Evolutionary conservation across 1,140 invertebrate genomes (phyloP).

Genomic region (Nephila pilipes): DNA sequence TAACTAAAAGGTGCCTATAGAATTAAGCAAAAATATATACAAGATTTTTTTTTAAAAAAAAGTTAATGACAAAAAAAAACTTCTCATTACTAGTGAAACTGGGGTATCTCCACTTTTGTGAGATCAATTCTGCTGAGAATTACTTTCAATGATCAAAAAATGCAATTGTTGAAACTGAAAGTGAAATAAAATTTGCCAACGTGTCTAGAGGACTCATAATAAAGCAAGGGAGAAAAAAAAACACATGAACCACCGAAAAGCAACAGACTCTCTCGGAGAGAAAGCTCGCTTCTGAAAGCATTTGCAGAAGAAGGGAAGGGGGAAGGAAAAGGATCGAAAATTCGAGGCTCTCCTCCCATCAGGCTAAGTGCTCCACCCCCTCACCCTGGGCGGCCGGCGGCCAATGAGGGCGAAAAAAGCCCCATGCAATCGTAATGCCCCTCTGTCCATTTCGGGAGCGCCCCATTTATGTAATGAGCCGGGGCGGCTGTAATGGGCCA

Average conservation of each 20-base stretch:
- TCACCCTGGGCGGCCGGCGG: background rate
- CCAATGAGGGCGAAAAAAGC: conserved; percentile 50
- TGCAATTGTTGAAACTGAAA: too few relatives aligned
- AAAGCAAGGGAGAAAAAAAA: too few relatives aligned
- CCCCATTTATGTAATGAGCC: conserved; percentile 51
- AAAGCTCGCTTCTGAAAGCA: background rate
- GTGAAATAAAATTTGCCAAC: too few relatives aligned
- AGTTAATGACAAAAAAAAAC: too few relatives aligned
- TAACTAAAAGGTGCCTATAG: too few relatives aligned
- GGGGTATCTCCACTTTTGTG: too few relatives aligned
- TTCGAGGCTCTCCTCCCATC: background rate
- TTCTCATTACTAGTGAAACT: too few relatives aligned
- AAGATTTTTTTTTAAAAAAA: too few relatives aligned
- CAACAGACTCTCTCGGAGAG: background rate
- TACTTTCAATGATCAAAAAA: too few relatives aligned
- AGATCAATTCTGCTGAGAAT: too few relatives aligned
- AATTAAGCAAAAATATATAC: too few relatives aligned
- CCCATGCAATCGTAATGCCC: conserved; percentile 47
- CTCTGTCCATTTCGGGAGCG: conserved; percentile 20
- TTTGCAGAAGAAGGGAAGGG: background rate
- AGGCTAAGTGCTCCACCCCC: background rate
- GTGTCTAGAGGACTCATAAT: too few relatives aligned
- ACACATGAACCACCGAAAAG: background rate
- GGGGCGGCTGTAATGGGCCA: conserved; percentile 9
- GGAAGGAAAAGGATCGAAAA: background rate